Percentiles rank a stretch among this genome's conserved stretches.
Evolutionary conservation across 2,113 vertebrate genomes (phyloP).

Genomic region (Colaptes auratus): DNA sequence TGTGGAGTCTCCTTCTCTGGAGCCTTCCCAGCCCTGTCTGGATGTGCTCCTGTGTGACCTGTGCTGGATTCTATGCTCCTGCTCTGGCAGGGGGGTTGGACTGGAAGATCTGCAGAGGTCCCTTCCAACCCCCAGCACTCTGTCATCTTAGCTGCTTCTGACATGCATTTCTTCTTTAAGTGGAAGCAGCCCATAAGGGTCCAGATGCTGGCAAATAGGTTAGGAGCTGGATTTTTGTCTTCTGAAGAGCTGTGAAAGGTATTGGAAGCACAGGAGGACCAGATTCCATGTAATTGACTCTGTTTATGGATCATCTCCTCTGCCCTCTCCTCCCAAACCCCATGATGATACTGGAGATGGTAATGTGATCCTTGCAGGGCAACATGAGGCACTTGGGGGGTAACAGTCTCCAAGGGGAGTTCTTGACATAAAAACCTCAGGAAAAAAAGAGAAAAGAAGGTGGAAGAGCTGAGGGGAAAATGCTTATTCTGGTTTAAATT

Average conservation of each 20-base stretch:
- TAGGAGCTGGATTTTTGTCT: background rate
- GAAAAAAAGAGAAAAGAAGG: background rate
- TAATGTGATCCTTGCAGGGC: background rate
- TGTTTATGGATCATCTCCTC: background rate
- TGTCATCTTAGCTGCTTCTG: background rate
- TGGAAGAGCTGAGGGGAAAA: background rate
- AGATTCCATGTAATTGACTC: background rate
- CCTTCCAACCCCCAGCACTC: too few relatives aligned
- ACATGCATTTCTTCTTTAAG: background rate
- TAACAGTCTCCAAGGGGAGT: conserved; percentile 23
- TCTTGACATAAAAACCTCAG: conserved; percentile 17
- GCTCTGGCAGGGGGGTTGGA: too few relatives aligned
- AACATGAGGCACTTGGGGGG: background rate
- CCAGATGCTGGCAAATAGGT: background rate
- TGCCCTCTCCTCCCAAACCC: background rate
- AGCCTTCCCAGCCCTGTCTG: too few relatives aligned
- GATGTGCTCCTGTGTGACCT: too few relatives aligned
- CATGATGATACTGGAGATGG: background rate
- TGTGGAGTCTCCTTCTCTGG: too few relatives aligned
- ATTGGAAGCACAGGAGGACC: background rate
- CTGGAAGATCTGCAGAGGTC: too few relatives aligned
- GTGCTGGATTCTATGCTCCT: too few relatives aligned
- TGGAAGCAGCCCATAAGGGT: background rate
- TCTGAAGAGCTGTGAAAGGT: background rate
- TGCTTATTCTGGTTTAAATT: conserved; percentile 18